Evolutionary conservation across 37 sponge, comb jelly and placozoan genomes (phyloP).

Genomic region (Chondrilla cf. caribensis): DNA sequence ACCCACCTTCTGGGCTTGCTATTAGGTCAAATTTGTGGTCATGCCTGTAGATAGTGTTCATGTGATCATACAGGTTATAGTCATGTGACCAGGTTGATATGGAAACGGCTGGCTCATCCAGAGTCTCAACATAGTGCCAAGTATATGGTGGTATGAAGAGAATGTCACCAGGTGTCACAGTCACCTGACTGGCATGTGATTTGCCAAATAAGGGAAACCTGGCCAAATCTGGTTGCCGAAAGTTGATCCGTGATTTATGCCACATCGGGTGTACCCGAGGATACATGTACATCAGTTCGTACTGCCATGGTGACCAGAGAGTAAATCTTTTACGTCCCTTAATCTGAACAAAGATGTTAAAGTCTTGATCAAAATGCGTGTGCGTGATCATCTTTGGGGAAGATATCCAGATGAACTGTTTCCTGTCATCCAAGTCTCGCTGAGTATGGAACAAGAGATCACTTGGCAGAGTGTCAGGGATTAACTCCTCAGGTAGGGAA

Average conservation of each 20-base stretch:
- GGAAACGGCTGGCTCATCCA: slow-evolving; percentile 75
- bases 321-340: slow-evolving; percentile 82
- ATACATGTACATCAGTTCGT: slow-evolving; percentile 72
- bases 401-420: slow-evolving; percentile 89
- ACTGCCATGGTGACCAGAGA: slow-evolving; percentile 71
- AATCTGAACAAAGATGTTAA: slow-evolving; percentile 84
- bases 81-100: slow-evolving; percentile 96
- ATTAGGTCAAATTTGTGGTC: slow-evolving; percentile 94
- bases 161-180: slow-evolving; percentile 76
- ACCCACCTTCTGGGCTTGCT: slow-evolving; percentile 59
- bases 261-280: slow-evolving; percentile 91
- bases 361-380: slow-evolving; percentile 89
- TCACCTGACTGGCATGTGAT: slow-evolving; percentile 64
- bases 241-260: slow-evolving; percentile 89
- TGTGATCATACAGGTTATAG: slow-evolving; percentile 78
- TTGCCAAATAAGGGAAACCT: slow-evolving; percentile 61
- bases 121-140: slow-evolving; percentile 92
- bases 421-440: slow-evolving; percentile 42
- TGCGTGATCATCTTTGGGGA: slow-evolving; percentile 90
- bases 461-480: slow-evolving; percentile 46
- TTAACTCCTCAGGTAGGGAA: slow-evolving; percentile 41
- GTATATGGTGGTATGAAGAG: slow-evolving; percentile 87
- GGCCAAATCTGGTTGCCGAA: slow-evolving; percentile 37
- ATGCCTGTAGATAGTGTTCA: slow-evolving; percentile 84
- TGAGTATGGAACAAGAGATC: slow-evolving; percentile 47